Evolutionary conservation across 2,797 vertebrate genomes (phyloP), one percentile per base, ranked within the genome.

Genomic region (Glyptemys insculpta): DNA sequence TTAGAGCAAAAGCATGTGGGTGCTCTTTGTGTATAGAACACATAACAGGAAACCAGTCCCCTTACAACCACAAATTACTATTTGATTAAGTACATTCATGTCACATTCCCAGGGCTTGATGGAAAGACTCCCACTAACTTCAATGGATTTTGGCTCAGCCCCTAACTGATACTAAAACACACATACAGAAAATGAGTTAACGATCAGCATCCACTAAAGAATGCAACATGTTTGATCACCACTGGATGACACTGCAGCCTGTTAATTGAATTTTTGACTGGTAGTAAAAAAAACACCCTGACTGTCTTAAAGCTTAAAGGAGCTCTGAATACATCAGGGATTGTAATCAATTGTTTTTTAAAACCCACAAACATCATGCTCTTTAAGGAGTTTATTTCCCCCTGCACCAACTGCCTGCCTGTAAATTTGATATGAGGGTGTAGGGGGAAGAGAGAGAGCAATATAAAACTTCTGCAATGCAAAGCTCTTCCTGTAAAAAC

Each of bases 331-430:
- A 25, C 84, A 79, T 14, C 81, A 94, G 83, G 91, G 93, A 90
- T 56, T 37, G 3, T 84, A 86, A 89, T 91, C 37, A 34, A 81
- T 93, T 87, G 41, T 86, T 81, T 79, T 3, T 89, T 82, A 93
- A 94, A 91, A 93, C 34, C 89, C 83, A 80, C 72, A 5, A 83
- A 65, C 79, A 27, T 92, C 74, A 91, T 81, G 94, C 95, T 96
- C 95, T 96, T 93, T 90, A 93, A 95, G 96, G 95, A 88, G 92
- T 97, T 98, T 97, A 97, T 94, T 94, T 94, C 95, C 96, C 97
- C 37, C 49, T 21, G 87, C 92, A 91, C 91, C 92, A 91, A 92
- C 97, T 97, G 94, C 78, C 91, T 95, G 95, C 95, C 90, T 93
- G 91, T 97, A 97, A 97, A 96, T 96, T 92, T 91, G 96, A 96